These are phyloP conservation scores for Apamea sordens DNA, from an alignment of 2,888 invertebrate species.

Conservation along the genomic window DNA sequence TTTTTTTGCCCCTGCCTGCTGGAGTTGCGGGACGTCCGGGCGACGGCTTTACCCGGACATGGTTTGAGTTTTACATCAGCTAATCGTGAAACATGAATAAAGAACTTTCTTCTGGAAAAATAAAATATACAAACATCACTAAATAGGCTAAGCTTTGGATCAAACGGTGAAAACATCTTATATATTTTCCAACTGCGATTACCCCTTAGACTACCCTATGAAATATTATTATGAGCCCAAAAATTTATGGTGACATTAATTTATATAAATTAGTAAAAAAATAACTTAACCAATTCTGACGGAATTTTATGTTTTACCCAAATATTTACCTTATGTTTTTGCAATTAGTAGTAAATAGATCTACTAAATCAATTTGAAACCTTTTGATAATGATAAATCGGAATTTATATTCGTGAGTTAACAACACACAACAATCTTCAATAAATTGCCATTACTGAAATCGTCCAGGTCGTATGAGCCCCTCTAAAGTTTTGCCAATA, in stretches of 20 bases:
- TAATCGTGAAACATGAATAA: conserved; percentile 1
- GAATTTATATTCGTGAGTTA: neutral
- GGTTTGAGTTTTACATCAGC: conserved; percentile 34
- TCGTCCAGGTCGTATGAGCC: neutral
- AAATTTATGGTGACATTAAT: neutral
- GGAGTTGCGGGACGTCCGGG: conserved; percentile 8
- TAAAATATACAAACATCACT: conserved; percentile 6
- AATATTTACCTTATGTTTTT: neutral
- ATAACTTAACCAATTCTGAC: neutral
- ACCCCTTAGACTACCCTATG: neutral
- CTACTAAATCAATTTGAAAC: neutral
- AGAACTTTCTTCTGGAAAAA: conserved; percentile 4
- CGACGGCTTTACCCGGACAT: conserved; percentile 27
- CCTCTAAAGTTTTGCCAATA: conserved; percentile 6
- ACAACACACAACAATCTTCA: neutral
- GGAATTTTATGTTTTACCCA: neutral
- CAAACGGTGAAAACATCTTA: neutral
- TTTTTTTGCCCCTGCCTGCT: conserved; percentile 15
- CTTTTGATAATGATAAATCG: too few species aligned
- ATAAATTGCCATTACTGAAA: neutral
- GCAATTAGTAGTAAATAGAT: neutral
- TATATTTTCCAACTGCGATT: neutral
- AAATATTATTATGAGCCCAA: neutral
- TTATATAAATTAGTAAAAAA: neutral
- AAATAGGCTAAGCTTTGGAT: neutral